Percentiles rank a stretch among this genome's conserved stretches.
phyloP scores from a whole-genome alignment of 2,797 vertebrate species.

The Podarcis siculus region DNA sequence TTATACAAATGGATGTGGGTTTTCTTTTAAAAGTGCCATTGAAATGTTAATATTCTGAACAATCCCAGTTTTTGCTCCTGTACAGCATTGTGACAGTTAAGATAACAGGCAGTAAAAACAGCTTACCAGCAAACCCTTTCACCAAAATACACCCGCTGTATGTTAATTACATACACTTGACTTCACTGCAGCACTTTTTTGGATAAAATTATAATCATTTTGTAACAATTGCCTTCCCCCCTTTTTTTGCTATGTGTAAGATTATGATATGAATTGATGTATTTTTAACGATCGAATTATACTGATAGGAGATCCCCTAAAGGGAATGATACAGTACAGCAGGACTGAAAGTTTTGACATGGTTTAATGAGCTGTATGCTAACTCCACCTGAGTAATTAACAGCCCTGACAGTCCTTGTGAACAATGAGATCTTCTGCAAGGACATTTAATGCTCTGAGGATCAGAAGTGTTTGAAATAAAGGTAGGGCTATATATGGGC shows the following conservation, averaged over 20 bases:
- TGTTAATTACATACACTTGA: conserved; percentile 69
- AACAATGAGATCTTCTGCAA: conserved; percentile 67
- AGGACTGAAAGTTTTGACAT: conserved; percentile 74
- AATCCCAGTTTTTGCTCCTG: not conserved
- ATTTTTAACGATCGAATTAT: conserved; percentile 75
- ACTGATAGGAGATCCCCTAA: conserved; percentile 70
- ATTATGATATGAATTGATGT: conserved; percentile 78
- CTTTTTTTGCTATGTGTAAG: conserved; percentile 69
- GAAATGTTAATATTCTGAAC: conserved; percentile 2
- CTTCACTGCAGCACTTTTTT: conserved; percentile 47
- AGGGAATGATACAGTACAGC: conserved; percentile 62
- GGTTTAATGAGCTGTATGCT: conserved; percentile 76
- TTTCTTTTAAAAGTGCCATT: not conserved
- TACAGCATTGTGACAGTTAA: not conserved
- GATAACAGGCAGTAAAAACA: not conserved
- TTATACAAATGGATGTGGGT: not conserved
- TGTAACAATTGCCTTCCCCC: conserved; percentile 45
- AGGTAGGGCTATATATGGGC: conserved; percentile 47
- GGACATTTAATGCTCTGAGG: conserved; percentile 60
- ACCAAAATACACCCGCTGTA: conserved; percentile 46
- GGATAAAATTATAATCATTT: conserved; percentile 66
- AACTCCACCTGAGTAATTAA: conserved; percentile 77
- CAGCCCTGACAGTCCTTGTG: conserved; percentile 74
- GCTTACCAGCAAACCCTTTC: conserved; percentile 29
- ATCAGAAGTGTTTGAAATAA: conserved; percentile 59